Base-by-base conservation (phyloP, 1,140 invertebrate genomes). In the Gonioctena quinquepunctata region DNA sequence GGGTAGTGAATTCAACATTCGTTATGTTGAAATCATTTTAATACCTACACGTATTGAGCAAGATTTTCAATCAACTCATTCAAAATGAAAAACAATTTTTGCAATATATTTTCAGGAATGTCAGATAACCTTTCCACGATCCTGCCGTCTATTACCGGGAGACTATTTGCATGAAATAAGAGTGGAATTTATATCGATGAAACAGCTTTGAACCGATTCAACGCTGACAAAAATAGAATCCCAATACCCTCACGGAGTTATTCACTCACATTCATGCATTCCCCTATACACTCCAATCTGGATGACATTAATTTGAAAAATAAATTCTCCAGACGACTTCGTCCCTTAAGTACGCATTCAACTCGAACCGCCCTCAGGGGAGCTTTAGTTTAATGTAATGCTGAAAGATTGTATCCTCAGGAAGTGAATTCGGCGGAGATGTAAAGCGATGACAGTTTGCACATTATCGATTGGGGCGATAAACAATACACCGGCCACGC, bases 381-480 rank as follows among this genome's bases (percentile, higher is more conserved):
- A 54, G 52, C 52, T 54, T 16, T 54, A 54, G 52, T 54, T 54
- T 7, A 54, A 54, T 54, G 19, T 54, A 54, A 23, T 23, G 52
- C 19, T 54, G 52, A 54, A 22, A 54, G 22, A 54, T 54, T 54
- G 52, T 54, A 21, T 54, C 22, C 52, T 6, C 52, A 3, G 52
- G 50, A 57, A 27, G 59, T 61, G 16, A 61, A 61, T 61, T 61
- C 13, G 59, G 25, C n/a, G 25, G 54, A 25, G 25, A 61, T 18
- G 27, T 8, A n/a, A 13, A 26, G 52, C 27, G 59, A 61, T 33
- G 59, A 28, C 59, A 61, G 23, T 57, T 57, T 57, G 54, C 54
- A 57, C 54, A 11, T 61, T 18, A 61, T 61, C 59, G 59, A 61
- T 26, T 61, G 11, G 4, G 27, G 21, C 25, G 59, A 61, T 61